phyloP scores from a whole-genome alignment of 2,113 vertebrate genomes.

The Laterallus jamaicensis region DNA sequence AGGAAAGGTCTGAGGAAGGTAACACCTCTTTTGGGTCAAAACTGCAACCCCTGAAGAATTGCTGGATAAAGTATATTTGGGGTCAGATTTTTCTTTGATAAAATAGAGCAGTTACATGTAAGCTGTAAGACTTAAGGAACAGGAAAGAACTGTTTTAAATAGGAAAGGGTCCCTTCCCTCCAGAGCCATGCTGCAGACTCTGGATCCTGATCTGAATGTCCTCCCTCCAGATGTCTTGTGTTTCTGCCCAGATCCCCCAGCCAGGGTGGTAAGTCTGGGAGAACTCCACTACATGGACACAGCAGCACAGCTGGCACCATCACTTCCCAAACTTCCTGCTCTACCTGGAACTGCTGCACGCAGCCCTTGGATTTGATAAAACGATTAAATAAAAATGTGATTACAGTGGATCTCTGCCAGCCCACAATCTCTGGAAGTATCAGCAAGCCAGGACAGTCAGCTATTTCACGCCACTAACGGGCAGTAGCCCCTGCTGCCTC shows the following conservation, averaged over 20 bases:
- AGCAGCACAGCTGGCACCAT: not conserved
- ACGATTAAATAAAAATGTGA: not conserved
- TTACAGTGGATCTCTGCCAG: not conserved
- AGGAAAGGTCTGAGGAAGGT: not conserved
- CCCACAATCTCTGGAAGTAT: not conserved
- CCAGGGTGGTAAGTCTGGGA: not conserved
- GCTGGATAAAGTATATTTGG: not conserved
- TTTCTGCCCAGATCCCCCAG: not conserved
- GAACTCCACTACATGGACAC: not conserved
- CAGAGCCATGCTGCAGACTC: not conserved
- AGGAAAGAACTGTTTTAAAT: not conserved
- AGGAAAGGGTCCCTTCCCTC: not conserved
- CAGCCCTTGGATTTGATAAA: constrained; percentile 7
- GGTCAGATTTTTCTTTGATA: not conserved
- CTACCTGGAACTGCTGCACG: not conserved
- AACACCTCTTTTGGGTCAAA: not conserved
- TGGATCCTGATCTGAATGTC: not conserved
- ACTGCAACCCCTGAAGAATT: not conserved
- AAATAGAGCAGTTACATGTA: not conserved
- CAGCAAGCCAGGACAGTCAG: not conserved
- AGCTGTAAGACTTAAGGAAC: not conserved
- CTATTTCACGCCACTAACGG: fast-evolving
- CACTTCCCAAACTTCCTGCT: not conserved
- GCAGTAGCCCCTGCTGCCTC: not conserved
- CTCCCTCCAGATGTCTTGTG: not conserved